Base-by-base conservation (phyloP, 2,888 invertebrate species). In the Macrosiphum euphorbiae region DNA sequence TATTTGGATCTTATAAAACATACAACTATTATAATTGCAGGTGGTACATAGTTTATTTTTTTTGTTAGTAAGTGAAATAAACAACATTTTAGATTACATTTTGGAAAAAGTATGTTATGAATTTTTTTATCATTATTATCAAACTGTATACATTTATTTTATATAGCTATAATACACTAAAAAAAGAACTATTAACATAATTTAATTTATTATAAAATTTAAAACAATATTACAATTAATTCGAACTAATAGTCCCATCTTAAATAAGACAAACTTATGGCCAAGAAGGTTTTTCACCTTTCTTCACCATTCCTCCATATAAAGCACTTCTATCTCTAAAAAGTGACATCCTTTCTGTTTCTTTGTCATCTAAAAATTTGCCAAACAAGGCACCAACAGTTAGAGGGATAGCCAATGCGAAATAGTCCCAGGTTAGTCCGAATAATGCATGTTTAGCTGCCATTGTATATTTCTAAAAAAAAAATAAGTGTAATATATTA, bases 241-340 rank as follows among this genome's bases (percentile, higher is more conserved):
- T 87, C 28, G 67, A 67, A 87, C 92, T 92, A 92, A 87, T 92
- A 87, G 61, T 67, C 50, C 50, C 50, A 67, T 47, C n/a, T 87
- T 35, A 91, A 28, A n/a, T 89, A 10, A 35, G 84, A 52, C 5
- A 55, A 0, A 35, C 61, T 44, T 94, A 97, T 85, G 97, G 97
- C 98, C 98, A 98, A 26, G 97, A 97, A 94, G 98, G 98, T 95
- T 96, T 95, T 94, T 97, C 97, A 16, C 97, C 97, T 95, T 97
- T 96, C 95, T 97, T 97, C 3, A 97, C 96, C 85, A 95, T 96
- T 94, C 97, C 96, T 47, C 97, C 98, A 95, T 97, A 98, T 84
- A 98, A 96, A 90, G 97, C 97, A 95, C 98, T 98, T 95, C 97
- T 98, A 95, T 98, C 98, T 94, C 98, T 96, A 95, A 97, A 98